Conservation (phyloP, 2,888 invertebrate species). For the Lypha dubia region DNA sequence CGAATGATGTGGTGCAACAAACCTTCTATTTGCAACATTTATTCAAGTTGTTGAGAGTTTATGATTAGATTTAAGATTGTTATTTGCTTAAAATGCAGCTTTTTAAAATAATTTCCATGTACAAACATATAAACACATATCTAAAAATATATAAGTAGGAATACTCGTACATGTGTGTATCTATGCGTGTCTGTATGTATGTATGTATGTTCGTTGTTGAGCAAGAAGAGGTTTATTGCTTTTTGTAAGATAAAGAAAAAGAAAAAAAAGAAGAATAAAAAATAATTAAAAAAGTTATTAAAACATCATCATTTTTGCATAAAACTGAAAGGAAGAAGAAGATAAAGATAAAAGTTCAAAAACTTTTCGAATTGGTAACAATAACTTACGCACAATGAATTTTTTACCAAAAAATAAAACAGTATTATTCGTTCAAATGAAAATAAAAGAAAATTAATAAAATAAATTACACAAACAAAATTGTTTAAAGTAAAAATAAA, state of each 20-base stretch:
- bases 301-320: slow-evolving; percentile 48
- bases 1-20: no score
- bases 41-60: no score
- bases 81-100: no score
- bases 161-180: no score
- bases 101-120: no score
- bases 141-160: no score
- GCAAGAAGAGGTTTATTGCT: slow-evolving; percentile 43
- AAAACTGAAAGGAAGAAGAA: slow-evolving; percentile 20
- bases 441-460: background rate
- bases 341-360: slow-evolving; percentile 37
- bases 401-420: slow-evolving; percentile 19
- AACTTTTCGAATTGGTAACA: slow-evolving; percentile 61
- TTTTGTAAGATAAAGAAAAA: slow-evolving; percentile 28
- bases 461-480: background rate
- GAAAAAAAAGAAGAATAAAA: background rate
- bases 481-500: background rate
- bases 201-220: no score
- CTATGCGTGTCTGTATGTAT: no score
- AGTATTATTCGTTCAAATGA: background rate
- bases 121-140: no score
- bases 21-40: no score
- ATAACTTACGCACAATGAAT: slow-evolving; percentile 58
- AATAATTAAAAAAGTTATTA: slow-evolving; percentile 67
- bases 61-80: no score